Evolutionary conservation across 2,797 vertebrate genomes (phyloP).

Genomic region (Numenius phaeopus): DNA sequence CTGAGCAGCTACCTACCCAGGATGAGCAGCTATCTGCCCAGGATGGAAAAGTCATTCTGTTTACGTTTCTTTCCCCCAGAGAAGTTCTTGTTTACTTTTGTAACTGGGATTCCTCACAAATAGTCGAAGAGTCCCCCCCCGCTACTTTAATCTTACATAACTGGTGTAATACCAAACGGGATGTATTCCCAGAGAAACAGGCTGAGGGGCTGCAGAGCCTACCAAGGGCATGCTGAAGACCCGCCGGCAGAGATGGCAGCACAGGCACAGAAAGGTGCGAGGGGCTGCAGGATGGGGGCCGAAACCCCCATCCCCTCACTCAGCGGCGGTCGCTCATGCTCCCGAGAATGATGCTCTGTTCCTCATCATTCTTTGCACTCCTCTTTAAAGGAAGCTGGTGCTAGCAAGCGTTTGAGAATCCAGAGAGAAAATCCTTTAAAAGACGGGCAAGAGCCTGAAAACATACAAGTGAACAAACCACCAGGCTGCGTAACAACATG

Average conservation of each 20-base stretch:
- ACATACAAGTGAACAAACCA: not conserved
- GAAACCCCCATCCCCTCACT: fast-evolving
- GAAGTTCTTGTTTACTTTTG: not conserved
- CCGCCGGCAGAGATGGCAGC: not conserved
- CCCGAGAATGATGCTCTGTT: not conserved
- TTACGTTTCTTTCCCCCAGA: not conserved
- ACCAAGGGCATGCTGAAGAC: not conserved
- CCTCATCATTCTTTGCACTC: fast-evolving
- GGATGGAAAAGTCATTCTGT: fast-evolving
- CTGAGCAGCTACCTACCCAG: fast-evolving
- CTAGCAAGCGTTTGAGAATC: not conserved
- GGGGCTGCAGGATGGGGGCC: not conserved
- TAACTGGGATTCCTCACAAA: not conserved
- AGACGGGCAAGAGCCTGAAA: not conserved
- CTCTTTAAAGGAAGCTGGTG: not conserved
- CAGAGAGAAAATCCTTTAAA: not conserved
- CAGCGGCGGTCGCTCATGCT: fast-evolving
- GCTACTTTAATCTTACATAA: not conserved
- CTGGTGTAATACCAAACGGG: fast-evolving
- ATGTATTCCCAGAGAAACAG: not conserved
- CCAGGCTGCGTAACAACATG: not conserved
- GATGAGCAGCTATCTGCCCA: not conserved
- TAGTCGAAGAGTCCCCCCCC: fast-evolving
- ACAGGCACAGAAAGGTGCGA: not conserved
- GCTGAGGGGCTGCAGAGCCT: not conserved